These are phyloP conservation scores for Manis pentadactyla DNA, from an alignment of 2,797 vertebrate genomes.

Conservation along the genomic window DNA sequence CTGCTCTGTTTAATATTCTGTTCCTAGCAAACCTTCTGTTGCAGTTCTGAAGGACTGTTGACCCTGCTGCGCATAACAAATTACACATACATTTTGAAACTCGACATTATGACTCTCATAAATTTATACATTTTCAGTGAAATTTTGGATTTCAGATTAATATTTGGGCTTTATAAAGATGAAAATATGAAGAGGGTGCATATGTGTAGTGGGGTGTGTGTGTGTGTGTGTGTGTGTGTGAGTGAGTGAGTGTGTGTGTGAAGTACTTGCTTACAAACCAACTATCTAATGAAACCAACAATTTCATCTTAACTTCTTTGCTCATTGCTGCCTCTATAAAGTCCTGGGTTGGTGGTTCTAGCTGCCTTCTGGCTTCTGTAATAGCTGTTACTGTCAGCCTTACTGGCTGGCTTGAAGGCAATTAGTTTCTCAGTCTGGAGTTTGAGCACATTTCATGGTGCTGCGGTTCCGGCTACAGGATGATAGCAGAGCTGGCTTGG, in stretches of 20 bases:
- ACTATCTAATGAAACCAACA: background rate
- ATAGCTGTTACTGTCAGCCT: background rate
- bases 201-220: background rate
- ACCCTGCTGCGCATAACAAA: background rate
- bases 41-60: background rate
- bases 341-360: background rate
- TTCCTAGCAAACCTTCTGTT: background rate
- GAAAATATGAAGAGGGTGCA: background rate
- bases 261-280: constrained; percentile 48
- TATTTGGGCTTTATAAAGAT: background rate
- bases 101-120: background rate
- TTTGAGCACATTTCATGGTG: accelerated
- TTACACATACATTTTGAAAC: background rate
- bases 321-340: accelerated
- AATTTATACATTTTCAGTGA: background rate
- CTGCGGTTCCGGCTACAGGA: background rate
- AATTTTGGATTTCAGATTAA: background rate
- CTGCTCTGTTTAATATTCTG: constrained; percentile 37
- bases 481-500: background rate
- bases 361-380: background rate
- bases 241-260: background rate
- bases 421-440: constrained; percentile 24
- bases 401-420: background rate
- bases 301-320: background rate
- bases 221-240: background rate